These are phyloP conservation scores for Nothoprocta pentlandii DNA, from an alignment of 2,113 vertebrate genomes.

Conservation along the genomic window DNA sequence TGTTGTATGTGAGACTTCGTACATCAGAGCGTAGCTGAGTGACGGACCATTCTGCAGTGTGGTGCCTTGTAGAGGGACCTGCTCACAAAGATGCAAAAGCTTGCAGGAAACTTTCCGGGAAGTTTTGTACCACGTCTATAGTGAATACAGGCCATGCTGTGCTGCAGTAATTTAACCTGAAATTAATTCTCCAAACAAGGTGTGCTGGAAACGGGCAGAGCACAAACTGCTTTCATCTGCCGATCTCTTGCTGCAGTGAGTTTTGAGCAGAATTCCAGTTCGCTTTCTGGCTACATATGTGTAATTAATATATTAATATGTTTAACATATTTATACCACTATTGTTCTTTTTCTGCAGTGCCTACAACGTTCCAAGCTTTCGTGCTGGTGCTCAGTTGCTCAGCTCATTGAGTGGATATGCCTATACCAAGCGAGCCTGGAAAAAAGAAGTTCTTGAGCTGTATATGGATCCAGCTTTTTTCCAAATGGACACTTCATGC, in stretches of 20 bases:
- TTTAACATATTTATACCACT: not conserved
- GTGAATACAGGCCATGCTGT: not conserved
- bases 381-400: conserved; percentile 91
- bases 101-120: not conserved
- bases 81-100: not conserved
- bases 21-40: not conserved
- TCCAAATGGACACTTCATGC: conserved; percentile 94
- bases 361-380: conserved; percentile 95
- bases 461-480: conserved; percentile 95
- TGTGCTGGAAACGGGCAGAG: not conserved
- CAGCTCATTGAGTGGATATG: conserved; percentile 94
- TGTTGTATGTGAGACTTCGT: not conserved
- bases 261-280: not conserved
- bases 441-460: conserved; percentile 95
- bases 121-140: not conserved
- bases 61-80: not conserved
- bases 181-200: not conserved
- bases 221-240: not conserved
- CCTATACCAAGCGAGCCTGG: conserved; percentile 96
- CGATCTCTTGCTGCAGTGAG: not conserved
- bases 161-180: not conserved
- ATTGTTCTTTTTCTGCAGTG: conserved; percentile 72
- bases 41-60: not conserved
- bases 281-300: not conserved
- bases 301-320: not conserved